These are phyloP conservation scores for Taxidea taxus DNA, from an alignment of 2,113 vertebrate species.

Conservation along the genomic window DNA sequence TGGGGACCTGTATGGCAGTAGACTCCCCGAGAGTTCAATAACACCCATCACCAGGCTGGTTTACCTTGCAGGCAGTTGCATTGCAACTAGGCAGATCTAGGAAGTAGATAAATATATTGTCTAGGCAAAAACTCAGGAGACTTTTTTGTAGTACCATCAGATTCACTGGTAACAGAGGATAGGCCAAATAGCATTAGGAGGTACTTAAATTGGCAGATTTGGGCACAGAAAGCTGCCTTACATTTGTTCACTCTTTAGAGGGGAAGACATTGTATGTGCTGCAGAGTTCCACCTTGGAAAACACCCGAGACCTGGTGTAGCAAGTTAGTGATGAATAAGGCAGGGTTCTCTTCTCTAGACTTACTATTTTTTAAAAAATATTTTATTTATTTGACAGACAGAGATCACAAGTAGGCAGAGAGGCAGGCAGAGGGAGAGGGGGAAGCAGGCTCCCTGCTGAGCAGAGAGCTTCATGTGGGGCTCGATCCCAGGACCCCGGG, in stretches of 20 bases:
- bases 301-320: background rate
- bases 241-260: background rate
- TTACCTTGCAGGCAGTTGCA: background rate
- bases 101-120: background rate
- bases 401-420: no score
- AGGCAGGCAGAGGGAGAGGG: no score
- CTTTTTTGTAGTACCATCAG: background rate
- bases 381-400: no score
- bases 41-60: background rate
- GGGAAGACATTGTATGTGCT: background rate
- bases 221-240: background rate
- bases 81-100: background rate
- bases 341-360: background rate
- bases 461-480: no score
- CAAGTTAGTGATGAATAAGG: background rate
- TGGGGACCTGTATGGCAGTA: background rate
- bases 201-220: background rate
- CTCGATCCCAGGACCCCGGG: no score
- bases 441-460: no score
- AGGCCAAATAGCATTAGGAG: background rate
- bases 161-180: background rate
- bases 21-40: background rate
- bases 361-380: background rate
- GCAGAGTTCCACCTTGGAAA: background rate
- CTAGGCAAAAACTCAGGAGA: background rate